phyloP scores from a whole-genome alignment of 2,113 vertebrate genomes.

The Bos taurus region ARS-UCD2.0 NC_037329.1:45727501-45728000 shows the following conservation, averaged over 20 bases:
- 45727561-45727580: neutral
- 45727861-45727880: neutral
- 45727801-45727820: neutral
- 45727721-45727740: neutral
- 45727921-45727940: neutral
- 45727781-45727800: neutral
- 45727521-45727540: neutral
- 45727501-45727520: neutral
- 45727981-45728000: neutral
- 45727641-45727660: neutral
- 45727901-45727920: neutral
- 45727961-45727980: neutral
- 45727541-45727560: neutral
- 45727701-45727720: neutral
- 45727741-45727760: neutral
- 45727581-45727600: neutral
- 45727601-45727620: neutral
- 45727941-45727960: neutral
- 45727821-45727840: neutral
- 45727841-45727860: neutral
- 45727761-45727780: conserved; percentile 8
- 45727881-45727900: neutral
- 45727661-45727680: neutral
- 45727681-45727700: neutral
- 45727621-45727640: neutral